Percentiles rank a stretch among this genome's conserved stretches.
These are phyloP conservation scores for Episyrphus balteatus DNA, from an alignment of 1,140 invertebrate genomes.

Conservation along the genomic window DNA sequence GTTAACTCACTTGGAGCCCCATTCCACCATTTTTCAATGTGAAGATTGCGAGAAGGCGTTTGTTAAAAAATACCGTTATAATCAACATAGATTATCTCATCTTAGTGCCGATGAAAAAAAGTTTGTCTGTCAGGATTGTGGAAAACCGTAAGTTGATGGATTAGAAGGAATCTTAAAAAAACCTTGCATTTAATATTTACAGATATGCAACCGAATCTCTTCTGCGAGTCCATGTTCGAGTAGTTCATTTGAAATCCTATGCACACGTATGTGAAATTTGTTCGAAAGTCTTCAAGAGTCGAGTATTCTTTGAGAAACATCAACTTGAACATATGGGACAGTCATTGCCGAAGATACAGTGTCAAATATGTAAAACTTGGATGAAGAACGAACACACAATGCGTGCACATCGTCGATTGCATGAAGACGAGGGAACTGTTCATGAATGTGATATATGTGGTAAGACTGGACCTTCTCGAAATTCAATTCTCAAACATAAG, in stretches of 20 bases:
- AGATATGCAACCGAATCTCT: constrained; percentile 19
- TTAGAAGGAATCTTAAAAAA: background rate
- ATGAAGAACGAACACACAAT: constrained; percentile 27
- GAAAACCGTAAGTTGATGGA: constrained; percentile 15
- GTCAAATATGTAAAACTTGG: constrained; percentile 24
- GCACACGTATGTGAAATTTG: constrained; percentile 30
- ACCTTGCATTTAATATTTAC: background rate
- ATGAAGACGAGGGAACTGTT: constrained; percentile 20
- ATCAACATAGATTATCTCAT: background rate
- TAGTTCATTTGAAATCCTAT: constrained; percentile 22
- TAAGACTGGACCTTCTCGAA: constrained; percentile 25
- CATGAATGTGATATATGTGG: constrained; percentile 23
- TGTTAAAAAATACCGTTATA: too few relatives aligned
- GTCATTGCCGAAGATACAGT: constrained; percentile 24
- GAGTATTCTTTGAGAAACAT: constrained; percentile 28
- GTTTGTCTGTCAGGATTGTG: constrained; percentile 20
- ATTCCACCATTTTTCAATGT: too few relatives aligned
- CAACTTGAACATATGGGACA: constrained; percentile 23
- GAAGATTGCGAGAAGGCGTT: too few relatives aligned
- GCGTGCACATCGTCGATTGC: constrained; percentile 22
- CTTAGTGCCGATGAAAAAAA: constrained; percentile 11
- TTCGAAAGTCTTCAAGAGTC: constrained; percentile 22
- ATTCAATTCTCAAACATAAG: constrained; percentile 25
- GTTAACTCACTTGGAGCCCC: background rate
- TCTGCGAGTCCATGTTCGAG: constrained; percentile 9